Conservation (phyloP, 2,113 vertebrate species). For the Anseranas semipalmata region DNA sequence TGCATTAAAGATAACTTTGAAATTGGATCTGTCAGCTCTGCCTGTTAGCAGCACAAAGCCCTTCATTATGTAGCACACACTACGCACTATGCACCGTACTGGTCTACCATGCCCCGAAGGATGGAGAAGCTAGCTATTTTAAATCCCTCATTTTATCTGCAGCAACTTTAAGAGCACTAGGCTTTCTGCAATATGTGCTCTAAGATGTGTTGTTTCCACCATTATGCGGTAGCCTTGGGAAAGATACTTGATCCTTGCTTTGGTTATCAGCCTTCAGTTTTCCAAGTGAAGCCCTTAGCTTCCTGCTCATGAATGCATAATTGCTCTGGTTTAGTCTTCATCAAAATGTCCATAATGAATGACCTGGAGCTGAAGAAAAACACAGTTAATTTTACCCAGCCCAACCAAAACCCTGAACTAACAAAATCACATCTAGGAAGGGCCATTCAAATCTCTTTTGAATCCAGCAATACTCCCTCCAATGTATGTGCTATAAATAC, state of each 20-base stretch:
- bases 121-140: not conserved
- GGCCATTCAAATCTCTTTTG: not conserved
- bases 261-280: constrained; percentile 61
- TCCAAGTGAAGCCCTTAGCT: constrained; percentile 60
- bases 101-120: not conserved
- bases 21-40: constrained; percentile 38
- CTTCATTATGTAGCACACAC: not conserved
- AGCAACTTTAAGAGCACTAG: not conserved
- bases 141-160: constrained; percentile 1
- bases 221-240: constrained; percentile 38
- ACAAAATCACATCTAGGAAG: not conserved
- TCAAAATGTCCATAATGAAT: constrained; percentile 32
- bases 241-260: constrained; percentile 52
- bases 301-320: constrained; percentile 57
- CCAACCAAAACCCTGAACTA: constrained; percentile 9
- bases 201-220: constrained; percentile 26
- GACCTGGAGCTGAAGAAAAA: constrained; percentile 26
- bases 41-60: constrained; percentile 7
- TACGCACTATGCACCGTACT: not conserved
- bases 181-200: not conserved
- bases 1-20: constrained; percentile 61
- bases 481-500: constrained; percentile 4
- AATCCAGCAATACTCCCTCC: not conserved
- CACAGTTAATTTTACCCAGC: not conserved
- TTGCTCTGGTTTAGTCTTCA: constrained; percentile 29